These are phyloP conservation scores for Pelobates fuscus DNA, from an alignment of 2,113 vertebrate species.

Conservation along the genomic window DNA sequence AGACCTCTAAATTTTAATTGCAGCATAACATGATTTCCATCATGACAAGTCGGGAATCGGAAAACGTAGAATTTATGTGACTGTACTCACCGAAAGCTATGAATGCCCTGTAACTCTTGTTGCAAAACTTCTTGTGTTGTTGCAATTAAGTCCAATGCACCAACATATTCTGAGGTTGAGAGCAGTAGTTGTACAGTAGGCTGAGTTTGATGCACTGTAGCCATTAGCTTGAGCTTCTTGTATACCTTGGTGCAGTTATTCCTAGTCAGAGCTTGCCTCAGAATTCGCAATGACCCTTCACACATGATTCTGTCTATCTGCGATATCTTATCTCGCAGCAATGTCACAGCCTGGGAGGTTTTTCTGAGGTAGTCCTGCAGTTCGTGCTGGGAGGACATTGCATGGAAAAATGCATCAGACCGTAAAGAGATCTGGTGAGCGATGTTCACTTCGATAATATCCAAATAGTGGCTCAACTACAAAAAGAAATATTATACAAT, in stretches of 20 bases:
- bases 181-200: slow-evolving; percentile 96
- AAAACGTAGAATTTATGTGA: too few relatives aligned
- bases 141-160: slow-evolving; percentile 94
- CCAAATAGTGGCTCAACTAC: slow-evolving; percentile 97
- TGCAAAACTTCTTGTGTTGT: slow-evolving; percentile 97
- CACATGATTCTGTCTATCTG: slow-evolving; percentile 90
- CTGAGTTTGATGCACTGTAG: slow-evolving; percentile 97
- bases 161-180: slow-evolving; percentile 93
- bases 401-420: slow-evolving; percentile 97
- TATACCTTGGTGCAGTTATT: slow-evolving; percentile 90
- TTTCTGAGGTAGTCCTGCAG: slow-evolving; percentile 95
- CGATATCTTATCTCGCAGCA: slow-evolving; percentile 85
- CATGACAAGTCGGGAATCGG: too few relatives aligned
- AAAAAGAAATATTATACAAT: slow-evolving; percentile 40
- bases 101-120: slow-evolving; percentile 96
- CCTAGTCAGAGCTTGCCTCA: slow-evolving; percentile 82
- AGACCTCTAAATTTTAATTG: too few relatives aligned
- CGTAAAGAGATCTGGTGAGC: slow-evolving; percentile 97
- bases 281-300: slow-evolving; percentile 83
- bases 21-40: too few relatives aligned
- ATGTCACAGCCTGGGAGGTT: slow-evolving; percentile 87
- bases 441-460: slow-evolving; percentile 98
- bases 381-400: slow-evolving; percentile 97
- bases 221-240: slow-evolving; percentile 96
- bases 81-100: slow-evolving; percentile 88